Percentiles rank a stretch among this genome's conserved stretches.
Evolutionary conservation across 1,140 invertebrate species (phyloP).

Genomic region (Bombus confusus): DNA sequence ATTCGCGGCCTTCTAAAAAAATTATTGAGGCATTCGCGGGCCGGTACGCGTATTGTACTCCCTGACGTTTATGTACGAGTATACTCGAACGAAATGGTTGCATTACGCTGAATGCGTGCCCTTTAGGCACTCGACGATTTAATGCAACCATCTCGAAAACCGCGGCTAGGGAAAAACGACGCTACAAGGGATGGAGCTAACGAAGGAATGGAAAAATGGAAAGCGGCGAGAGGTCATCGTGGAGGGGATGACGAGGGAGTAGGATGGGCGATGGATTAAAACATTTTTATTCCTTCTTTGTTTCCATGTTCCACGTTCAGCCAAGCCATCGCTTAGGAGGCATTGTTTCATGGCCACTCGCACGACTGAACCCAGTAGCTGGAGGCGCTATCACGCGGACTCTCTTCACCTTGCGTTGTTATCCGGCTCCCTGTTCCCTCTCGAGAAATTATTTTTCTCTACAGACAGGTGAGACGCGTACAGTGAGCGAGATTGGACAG

Average conservation of each 20-base stretch:
- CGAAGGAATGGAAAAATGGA: conserved; percentile 11
- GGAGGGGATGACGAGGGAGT: background rate
- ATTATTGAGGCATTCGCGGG: conserved; percentile 18
- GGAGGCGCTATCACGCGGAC: conserved; percentile 22
- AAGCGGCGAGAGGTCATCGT: conserved; percentile 24
- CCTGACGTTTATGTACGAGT: conserved; percentile 50
- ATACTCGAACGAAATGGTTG: conserved; percentile 33
- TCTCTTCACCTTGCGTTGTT: conserved; percentile 35
- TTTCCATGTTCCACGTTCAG: conserved; percentile 9
- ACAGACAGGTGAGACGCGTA: conserved; percentile 58
- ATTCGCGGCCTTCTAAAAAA: conserved; percentile 7
- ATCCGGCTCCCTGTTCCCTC: background rate
- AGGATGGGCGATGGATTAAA: conserved; percentile 60
- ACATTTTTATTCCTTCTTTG: conserved; percentile 65
- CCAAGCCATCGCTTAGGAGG: conserved; percentile 60
- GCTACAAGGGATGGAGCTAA: background rate
- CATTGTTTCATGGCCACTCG: conserved; percentile 64
- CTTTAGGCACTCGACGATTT: conserved; percentile 53
- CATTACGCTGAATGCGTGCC: conserved; percentile 40
- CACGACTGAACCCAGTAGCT: conserved; percentile 27
- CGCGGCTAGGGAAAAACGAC: conserved; percentile 23
- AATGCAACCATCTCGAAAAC: conserved; percentile 62
- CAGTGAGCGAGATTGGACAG: conserved; percentile 63
- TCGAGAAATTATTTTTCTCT: conserved; percentile 61
- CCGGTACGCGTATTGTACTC: conserved; percentile 9